These are phyloP conservation scores for Cercocebus atys DNA, from an alignment of 2,113 vertebrate genomes.

Conservation along the genomic window DNA sequence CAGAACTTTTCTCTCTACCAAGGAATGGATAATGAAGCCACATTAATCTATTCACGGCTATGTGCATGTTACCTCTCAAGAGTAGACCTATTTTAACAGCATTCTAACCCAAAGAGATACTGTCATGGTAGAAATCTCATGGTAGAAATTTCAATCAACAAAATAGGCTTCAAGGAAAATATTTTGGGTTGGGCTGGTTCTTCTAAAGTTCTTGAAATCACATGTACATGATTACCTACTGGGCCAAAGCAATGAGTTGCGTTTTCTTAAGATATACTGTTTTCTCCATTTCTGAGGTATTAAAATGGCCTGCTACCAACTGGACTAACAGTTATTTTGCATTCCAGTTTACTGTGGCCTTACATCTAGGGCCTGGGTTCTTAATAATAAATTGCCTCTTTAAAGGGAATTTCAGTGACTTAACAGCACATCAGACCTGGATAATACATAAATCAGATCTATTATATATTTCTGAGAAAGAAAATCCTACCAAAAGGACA, in stretches of 20 bases:
- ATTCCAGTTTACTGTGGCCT: slow-evolving; percentile 27
- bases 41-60: neutral
- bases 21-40: neutral
- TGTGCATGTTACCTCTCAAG: neutral
- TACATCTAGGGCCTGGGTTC: neutral
- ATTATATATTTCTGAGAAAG: slow-evolving; percentile 56
- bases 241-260: neutral
- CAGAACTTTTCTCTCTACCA: neutral
- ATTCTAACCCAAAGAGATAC: neutral
- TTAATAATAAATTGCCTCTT: slow-evolving; percentile 53
- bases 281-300: neutral
- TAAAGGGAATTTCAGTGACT: slow-evolving; percentile 63
- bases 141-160: neutral
- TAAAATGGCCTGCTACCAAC: slow-evolving; percentile 33
- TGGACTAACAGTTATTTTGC: neutral
- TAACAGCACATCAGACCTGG: slow-evolving; percentile 39
- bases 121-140: neutral
- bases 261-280: neutral
- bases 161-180: neutral
- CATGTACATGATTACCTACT: neutral
- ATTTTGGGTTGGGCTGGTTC: neutral
- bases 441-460: slow-evolving; percentile 57
- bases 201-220: slow-evolving; percentile 21
- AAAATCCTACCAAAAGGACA: slow-evolving; percentile 48
- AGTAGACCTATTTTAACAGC: neutral